Conservation (phyloP, 1,140 invertebrate species). For the Diabrotica virgifera region DNA sequence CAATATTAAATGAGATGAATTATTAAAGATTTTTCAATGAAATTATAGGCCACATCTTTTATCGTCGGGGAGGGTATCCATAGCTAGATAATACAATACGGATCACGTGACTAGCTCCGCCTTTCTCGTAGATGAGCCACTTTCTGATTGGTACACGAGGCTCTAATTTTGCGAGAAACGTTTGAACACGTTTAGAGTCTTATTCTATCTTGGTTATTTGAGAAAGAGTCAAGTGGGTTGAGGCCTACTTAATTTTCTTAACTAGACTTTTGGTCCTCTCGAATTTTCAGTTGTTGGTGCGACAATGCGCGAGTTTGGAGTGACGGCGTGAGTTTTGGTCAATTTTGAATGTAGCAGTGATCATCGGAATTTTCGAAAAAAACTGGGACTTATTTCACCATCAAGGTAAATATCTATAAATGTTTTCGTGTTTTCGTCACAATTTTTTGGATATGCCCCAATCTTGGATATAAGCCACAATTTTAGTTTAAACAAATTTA, state of each 20-base stretch:
- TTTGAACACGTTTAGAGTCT: background rate
- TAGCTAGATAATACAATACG: conserved; percentile 3
- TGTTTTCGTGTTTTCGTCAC: too few species aligned
- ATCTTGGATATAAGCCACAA: too few species aligned
- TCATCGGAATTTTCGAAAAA: too few species aligned
- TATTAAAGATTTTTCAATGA: conserved; percentile 11
- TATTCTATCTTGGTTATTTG: conserved; percentile 4
- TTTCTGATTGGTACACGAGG: conserved; percentile 17
- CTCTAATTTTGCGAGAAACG: conserved; percentile 4
- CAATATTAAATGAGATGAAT: conserved; percentile 14
- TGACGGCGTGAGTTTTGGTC: background rate
- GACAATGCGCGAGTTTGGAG: background rate
- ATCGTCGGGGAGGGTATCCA: conserved; percentile 5
- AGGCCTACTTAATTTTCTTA: background rate
- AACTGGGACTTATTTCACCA: too few species aligned
- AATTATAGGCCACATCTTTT: conserved; percentile 16
- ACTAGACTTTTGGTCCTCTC: background rate
- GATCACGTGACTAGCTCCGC: conserved; percentile 9
- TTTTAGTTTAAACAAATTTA: too few species aligned
- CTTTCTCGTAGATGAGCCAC: background rate
- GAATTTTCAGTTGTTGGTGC: background rate
- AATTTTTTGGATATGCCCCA: too few species aligned
- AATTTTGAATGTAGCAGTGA: conserved; percentile 6
- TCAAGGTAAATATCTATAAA: too few species aligned
- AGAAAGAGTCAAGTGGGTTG: background rate